Base-by-base conservation (phyloP, 2,888 invertebrate genomes). In the Sphinx pinastri region DNA sequence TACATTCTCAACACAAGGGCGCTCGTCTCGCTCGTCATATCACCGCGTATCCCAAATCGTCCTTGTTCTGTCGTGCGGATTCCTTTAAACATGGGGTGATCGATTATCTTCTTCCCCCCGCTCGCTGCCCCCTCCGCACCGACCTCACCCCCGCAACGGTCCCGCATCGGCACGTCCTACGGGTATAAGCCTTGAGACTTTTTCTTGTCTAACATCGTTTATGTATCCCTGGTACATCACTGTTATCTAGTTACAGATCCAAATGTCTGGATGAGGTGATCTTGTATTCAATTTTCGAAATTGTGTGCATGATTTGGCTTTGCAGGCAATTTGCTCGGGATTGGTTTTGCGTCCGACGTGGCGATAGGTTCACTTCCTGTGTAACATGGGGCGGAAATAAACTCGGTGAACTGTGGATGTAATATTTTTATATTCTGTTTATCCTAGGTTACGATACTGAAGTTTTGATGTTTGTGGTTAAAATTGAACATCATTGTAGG, bases 41-140 rank as follows among this genome's bases (percentile, higher is more conserved):
- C 13, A 12, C 12, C 19, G 57, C 25, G 38, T 58, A 58, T 58
- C 57, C 60, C 47, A 7, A 49, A 16, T 63, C 63, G 49, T 19
- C 63, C 63, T 63, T 63, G 49, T 49, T 38, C 58, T 14, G 49
- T 63, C 49, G 63, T 47, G 16, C n/a, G 47, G n/a, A 19, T 19
- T 58, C 49, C 13, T 49, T 63, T 63, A 63, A 63, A 63, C 47
- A 49, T 47, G 49, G 63, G 49, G 63, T 63, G 63, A 63, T 63
- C 63, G 63, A 63, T 63, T 63, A 47, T 19, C 45, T 12, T 14
- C n/a, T 14, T 12, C 31, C 14, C 38, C 19, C 19, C 63, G 12
- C 63, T 11, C 11, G 12, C 13, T 7, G 16, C 47, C 49, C 63
- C 12, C 25, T 11, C 57, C 57, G 3, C 12, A 13, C 57, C 13